Evolutionary conservation across 2,113 vertebrate genomes (phyloP).

Genomic region (Eonycteris spelaea): DNA sequence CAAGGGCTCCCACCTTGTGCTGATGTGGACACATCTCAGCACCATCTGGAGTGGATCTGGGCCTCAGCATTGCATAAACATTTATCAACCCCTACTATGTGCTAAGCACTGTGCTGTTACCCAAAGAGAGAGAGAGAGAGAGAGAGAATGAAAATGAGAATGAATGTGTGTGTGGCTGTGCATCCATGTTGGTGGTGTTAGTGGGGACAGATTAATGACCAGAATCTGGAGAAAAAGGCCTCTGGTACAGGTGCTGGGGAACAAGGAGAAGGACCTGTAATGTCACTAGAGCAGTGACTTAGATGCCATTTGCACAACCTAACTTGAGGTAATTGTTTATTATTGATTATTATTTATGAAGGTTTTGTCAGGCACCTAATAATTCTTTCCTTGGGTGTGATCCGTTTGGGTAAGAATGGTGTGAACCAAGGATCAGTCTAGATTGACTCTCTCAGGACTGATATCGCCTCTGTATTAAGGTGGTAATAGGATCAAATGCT

Average conservation of each 20-base stretch:
- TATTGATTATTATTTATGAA: conserved; percentile 26
- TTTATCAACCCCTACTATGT: neutral
- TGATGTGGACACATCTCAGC: neutral
- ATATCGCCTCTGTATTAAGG: neutral
- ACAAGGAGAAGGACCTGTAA: neutral
- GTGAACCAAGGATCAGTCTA: neutral
- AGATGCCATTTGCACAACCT: neutral
- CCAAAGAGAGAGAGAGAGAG: neutral
- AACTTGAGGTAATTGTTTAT: conserved; percentile 1
- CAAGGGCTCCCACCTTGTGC: neutral
- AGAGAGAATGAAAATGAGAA: too few species aligned
- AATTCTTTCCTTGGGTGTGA: conserved; percentile 39
- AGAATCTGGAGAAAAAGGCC: neutral
- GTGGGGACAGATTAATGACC: neutral
- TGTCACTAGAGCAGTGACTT: neutral
- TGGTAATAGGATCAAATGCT: neutral
- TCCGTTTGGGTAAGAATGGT: conserved; percentile 16
- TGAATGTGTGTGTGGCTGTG: neutral
- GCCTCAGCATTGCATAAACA: neutral
- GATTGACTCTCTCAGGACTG: neutral
- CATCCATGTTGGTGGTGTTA: too few species aligned
- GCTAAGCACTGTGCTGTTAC: neutral
- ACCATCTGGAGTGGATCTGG: neutral
- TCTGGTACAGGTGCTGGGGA: neutral
- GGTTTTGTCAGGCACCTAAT: conserved; percentile 16